Base-by-base conservation (phyloP, 2,888 invertebrate species). In the Xanthorhoe designata region DNA sequence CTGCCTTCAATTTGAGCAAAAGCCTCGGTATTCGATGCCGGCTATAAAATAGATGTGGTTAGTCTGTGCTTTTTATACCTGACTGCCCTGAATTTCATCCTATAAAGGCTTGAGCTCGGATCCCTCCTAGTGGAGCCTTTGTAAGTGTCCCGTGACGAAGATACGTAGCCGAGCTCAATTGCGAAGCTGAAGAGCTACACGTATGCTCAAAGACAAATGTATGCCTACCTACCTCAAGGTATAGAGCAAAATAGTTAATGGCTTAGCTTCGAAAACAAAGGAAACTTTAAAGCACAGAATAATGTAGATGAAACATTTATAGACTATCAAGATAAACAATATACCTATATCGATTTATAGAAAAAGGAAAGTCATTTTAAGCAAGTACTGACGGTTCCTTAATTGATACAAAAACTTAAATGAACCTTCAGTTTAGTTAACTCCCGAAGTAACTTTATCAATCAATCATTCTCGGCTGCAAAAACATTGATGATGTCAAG, bases 1-100 rank as follows among this genome's bases (percentile, higher is more conserved):
- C 32, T 50, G 51, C 10, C 38, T 57, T 32, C 35, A 65, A 61
- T 61, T 24, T 32, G 56, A 52, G 51, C 56, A 38, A 56, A 56
- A 61, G 61, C 56, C n/a, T 47, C 24, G 15, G 47, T 35, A 50
- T 60, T 57, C 64, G n/a, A 61, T 53, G 19, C 47, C 35, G 1
- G 51, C 15, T 54, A 47, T 47, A 58, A 47, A 47, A 64, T 54
- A 53, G 38, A 47, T 24, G 66, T 51, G 66, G 58, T 62, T 62
- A 62, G 58, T 54, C 55, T 55, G 17, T 68, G 72, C 67, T 70
- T 69, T 59, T 75, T 70, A 75, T 78, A 82, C 78, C 78, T 83
- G 83, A 82, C 83, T 81, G 78, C 77, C 65, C 75, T 70, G 79
- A 77, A 83, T 81, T 78, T 75, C 75, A 81, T 81, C 78, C 79